phyloP scores from a whole-genome alignment of 2,888 invertebrate genomes.

The Chydorus sphaericus region DNA sequence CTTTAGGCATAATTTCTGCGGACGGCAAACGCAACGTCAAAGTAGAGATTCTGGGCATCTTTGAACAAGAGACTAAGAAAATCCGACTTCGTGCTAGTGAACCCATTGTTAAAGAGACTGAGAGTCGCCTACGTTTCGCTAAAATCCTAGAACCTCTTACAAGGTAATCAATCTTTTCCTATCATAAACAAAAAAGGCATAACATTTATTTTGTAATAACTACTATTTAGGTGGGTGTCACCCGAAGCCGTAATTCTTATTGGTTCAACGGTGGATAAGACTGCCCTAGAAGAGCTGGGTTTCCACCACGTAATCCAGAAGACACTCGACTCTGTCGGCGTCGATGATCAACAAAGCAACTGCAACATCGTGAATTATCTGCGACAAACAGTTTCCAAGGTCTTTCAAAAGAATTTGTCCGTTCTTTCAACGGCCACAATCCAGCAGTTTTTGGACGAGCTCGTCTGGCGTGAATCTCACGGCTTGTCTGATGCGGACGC shows the following conservation, averaged over 20 bases:
- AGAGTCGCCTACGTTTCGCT: constrained; percentile 46
- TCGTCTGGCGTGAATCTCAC: constrained; percentile 77
- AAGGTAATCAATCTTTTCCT: too few species aligned
- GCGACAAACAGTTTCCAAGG: constrained; percentile 66
- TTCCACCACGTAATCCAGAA: constrained; percentile 58
- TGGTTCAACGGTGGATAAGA: constrained; percentile 59
- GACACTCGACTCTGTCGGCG: neutral
- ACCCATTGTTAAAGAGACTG: constrained; percentile 47
- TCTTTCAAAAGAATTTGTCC: constrained; percentile 71
- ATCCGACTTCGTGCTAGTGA: constrained; percentile 68
- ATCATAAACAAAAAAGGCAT: too few species aligned
- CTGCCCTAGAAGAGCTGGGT: constrained; percentile 54
- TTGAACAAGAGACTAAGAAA: constrained; percentile 55
- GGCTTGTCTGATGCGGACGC: constrained; percentile 60
- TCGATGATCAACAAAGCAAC: constrained; percentile 37
- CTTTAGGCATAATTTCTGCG: constrained; percentile 70
- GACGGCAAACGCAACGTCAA: constrained; percentile 58
- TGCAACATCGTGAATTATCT: constrained; percentile 75
- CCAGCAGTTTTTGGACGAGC: constrained; percentile 76
- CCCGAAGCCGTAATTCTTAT: constrained; percentile 60
- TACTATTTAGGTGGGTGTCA: constrained; percentile 44
- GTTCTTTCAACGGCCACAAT: constrained; percentile 68
- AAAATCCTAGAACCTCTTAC: constrained; percentile 57
- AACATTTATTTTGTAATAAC: too few species aligned
- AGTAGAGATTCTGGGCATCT: constrained; percentile 70